Evolutionary conservation across 2,113 vertebrate genomes (phyloP).

Genomic region (Campylomormyrus numenius): DNA sequence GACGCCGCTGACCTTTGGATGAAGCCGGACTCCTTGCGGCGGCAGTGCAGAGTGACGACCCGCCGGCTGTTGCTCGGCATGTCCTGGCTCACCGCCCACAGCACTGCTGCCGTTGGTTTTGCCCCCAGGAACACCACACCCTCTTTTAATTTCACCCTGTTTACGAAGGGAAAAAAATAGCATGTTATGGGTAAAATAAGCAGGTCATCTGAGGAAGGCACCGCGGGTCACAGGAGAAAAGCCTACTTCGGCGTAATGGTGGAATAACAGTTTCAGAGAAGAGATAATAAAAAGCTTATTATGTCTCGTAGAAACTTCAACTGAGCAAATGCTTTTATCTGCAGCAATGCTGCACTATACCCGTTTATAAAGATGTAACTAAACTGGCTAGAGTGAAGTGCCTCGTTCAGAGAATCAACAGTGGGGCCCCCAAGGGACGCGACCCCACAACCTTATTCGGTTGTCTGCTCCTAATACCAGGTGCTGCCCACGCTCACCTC

Average conservation of each 20-base stretch:
- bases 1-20: conserved; percentile 61
- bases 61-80: conserved; percentile 61
- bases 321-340: not conserved
- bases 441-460: not conserved
- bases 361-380: not conserved
- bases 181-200: not conserved
- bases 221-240: not conserved
- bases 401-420: not conserved
- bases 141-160: conserved; percentile 84
- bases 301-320: not conserved
- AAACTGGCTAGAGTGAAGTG: not conserved
- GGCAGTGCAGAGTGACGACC: conserved; percentile 76
- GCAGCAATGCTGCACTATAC: not conserved
- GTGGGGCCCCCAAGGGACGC: not conserved
- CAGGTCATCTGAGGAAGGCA: not conserved
- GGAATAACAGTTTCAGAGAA: not conserved
- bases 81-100: conserved; percentile 79
- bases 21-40: conserved; percentile 61
- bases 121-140: conserved; percentile 73
- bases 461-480: not conserved
- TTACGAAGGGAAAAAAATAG: conserved; percentile 9
- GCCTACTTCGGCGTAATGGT: not conserved
- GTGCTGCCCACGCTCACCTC: not conserved
- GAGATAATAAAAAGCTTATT: not conserved
- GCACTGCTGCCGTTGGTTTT: conserved; percentile 71